Base-by-base conservation (phyloP, 2,797 vertebrate genomes). In the Dipus sagitta region DNA sequence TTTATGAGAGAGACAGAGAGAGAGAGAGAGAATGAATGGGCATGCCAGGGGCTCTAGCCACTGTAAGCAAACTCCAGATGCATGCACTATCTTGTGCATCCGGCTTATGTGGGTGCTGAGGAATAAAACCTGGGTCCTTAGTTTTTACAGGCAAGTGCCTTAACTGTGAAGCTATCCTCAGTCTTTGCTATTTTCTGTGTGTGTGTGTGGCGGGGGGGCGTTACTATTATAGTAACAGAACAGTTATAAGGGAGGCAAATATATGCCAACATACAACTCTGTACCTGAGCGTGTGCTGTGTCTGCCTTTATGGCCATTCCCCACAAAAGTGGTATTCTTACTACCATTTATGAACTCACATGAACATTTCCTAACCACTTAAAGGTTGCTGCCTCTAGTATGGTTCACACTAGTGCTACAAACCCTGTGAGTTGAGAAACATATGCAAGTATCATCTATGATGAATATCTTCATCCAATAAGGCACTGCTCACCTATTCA, bases 171-270 rank as follows among this genome's bases (percentile, higher is more conserved):
- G 1, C 47, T 47, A 47, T 10, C 11, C 47, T 11, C 47, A 47
- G 47, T 2, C 47, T 47, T 47, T 47, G 47, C 47, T 58, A 58
- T 17, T 58, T 58, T 58, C 54, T 14, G 12, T 58, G n/a, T n/a
- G n/a, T n/a, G n/a, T n/a, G n/a, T n/a, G n/a, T 58, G 13, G 13
- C 15, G 13, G 13, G 13, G 2, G 17, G 13, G 11, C 13, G 1
- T 58, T 58, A 58, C 54, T 58, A 17, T 17, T 58, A 58, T 58
- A 17, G 14, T 17, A 58, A 28, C 60, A 88, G 30, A 77, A 54
- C 54, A 87, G 38, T 26, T 38, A 9, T 32, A 8, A 47, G 28
- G 2, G 32, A 82, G 21, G 6, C 26, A 23, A 11, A 83, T 11
- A 32, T 6, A 47, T 23, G 24, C 17, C 28, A n/a, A 12, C 47